Base-by-base conservation (phyloP, 1,140 invertebrate genomes). In the Teleopsis dalmanni region DNA sequence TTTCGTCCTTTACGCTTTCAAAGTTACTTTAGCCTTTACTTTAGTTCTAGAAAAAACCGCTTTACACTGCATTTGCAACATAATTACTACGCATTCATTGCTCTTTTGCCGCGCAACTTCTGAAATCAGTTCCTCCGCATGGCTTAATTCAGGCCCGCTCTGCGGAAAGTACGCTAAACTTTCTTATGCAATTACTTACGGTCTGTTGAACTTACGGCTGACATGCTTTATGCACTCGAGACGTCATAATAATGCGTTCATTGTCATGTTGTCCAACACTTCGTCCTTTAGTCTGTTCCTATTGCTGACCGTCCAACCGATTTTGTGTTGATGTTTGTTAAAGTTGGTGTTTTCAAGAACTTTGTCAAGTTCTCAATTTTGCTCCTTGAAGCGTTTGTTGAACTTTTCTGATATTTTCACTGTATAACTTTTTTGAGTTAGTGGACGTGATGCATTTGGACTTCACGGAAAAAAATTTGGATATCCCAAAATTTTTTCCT, bases 161-260 rank as follows among this genome's bases (percentile, higher is more conserved):
- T 25, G 41, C 31, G 41, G n/a, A n/a, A n/a, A n/a, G 41, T 43
- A 27, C 25, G 41, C 27, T 29, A 31, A 43, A 43, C 41, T 43
- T 43, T 43, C 41, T 43, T 43, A 31, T 27, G 25, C 31, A 43
- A 43, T 43, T 43, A 43, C 41, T 43, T 29, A 31, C 41, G 41
- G 41, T 43, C 41, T 43, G 41, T 27, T 43, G 31, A 43, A 29
- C 41, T 43, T 43, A 29, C 26, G 31, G 41, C 31, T 43, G 41
- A 31, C 41, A 43, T 31, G 41, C 41, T 43, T 43, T 43, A 43
- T 43, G 41, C 41, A 43, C 41, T 43, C 41, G 41, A 43, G 41
- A 43, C 41, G 41, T 43, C 41, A 43, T 43, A 43, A 43, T 43
- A 43, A 43, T 43, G 31, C 41, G 26, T 43, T 43, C 41, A 43